phyloP scores from a whole-genome alignment of 1,140 invertebrate genomes.

The Brachionus angularis region DNA sequence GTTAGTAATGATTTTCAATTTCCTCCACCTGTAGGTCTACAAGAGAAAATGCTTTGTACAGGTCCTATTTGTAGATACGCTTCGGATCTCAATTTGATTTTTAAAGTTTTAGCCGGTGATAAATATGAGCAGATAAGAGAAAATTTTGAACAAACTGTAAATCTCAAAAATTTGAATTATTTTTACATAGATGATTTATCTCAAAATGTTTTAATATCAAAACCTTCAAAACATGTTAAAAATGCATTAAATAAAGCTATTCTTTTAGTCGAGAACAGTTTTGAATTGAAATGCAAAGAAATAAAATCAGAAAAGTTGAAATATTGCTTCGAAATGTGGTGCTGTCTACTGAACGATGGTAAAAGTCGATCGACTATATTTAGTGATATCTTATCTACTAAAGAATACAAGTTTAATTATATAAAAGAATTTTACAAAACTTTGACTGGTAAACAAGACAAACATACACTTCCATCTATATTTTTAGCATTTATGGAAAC shows the following conservation, averaged over 20 bases:
- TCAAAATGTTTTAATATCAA: slow-evolving; percentile 68
- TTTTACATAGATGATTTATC: slow-evolving; percentile 81
- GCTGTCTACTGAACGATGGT: slow-evolving; percentile 49
- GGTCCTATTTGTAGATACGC: slow-evolving; percentile 87
- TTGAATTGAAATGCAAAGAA: slow-evolving; percentile 47
- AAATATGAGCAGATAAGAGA: neutral
- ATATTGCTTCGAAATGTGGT: slow-evolving; percentile 53
- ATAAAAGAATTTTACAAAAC: slow-evolving; percentile 52
- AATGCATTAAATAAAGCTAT: slow-evolving; percentile 65
- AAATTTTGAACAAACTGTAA: slow-evolving; percentile 56
- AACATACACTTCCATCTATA: slow-evolving; percentile 79
- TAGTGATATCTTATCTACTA: slow-evolving; percentile 49
- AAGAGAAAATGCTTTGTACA: slow-evolving; percentile 65
- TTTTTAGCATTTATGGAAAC: slow-evolving; percentile 69
- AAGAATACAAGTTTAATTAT: slow-evolving; percentile 50
- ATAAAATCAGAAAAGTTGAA: slow-evolving; percentile 49
- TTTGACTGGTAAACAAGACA: slow-evolving; percentile 57
- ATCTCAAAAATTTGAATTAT: slow-evolving; percentile 68
- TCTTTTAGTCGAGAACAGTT: slow-evolving; percentile 46
- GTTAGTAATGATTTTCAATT: slow-evolving; percentile 73
- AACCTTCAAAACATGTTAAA: slow-evolving; percentile 61
- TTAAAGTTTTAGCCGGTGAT: slow-evolving; percentile 62
- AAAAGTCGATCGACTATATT: slow-evolving; percentile 47
- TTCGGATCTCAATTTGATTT: slow-evolving; percentile 72
- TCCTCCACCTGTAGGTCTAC: slow-evolving; percentile 50